phyloP scores from a whole-genome alignment of 2,113 vertebrate species.

The Ploceus nigricollis region DNA sequence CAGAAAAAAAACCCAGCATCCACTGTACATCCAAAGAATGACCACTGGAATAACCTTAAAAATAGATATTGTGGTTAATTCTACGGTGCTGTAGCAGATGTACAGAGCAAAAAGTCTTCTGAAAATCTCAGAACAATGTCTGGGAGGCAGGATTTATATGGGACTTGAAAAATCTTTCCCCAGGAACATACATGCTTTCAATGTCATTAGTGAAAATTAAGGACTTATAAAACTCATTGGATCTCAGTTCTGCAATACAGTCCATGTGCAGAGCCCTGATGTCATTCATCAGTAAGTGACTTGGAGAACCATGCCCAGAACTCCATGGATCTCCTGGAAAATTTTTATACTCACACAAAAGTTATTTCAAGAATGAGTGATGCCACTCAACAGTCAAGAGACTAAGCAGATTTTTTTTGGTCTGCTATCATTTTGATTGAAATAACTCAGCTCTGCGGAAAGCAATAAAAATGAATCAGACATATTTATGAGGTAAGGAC shows the following conservation, averaged over 20 bases:
- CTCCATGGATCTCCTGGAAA: neutral
- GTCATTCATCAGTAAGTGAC: neutral
- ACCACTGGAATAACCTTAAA: neutral
- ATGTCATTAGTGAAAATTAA: neutral
- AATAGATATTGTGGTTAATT: neutral
- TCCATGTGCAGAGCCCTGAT: neutral
- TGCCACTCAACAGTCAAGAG: neutral
- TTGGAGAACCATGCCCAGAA: neutral
- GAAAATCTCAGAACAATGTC: neutral
- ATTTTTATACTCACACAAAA: neutral
- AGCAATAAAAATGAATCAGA: slow-evolving; percentile 48
- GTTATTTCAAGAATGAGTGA: neutral
- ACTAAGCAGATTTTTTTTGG: neutral
- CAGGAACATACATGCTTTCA: neutral
- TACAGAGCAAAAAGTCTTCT: neutral
- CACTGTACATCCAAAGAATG: neutral
- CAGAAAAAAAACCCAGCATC: neutral
- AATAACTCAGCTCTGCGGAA: slow-evolving; percentile 13
- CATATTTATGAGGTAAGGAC: slow-evolving; percentile 50
- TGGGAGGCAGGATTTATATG: neutral
- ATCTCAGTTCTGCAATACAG: neutral
- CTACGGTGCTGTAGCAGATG: neutral
- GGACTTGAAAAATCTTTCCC: neutral
- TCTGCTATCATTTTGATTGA: slow-evolving; percentile 12
- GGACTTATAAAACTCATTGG: neutral